Base-by-base conservation (phyloP, 2,797 vertebrate species). In the Hoplostethus mediterraneus region DNA sequence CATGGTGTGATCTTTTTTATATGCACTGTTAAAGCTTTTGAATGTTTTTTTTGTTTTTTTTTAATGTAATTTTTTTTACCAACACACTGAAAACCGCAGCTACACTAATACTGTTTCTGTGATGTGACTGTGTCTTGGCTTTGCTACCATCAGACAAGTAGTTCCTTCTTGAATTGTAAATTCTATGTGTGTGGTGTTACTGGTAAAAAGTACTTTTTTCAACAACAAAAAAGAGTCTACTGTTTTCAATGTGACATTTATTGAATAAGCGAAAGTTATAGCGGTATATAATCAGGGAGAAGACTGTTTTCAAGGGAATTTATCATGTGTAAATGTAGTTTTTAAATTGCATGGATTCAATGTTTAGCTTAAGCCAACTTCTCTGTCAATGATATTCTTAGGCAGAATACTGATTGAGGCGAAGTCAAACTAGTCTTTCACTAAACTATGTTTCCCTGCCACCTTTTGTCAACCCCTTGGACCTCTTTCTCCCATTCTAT, bases 321-420 rank as follows among this genome's bases (percentile, higher is more conserved):
- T 13, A 11, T n/a, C 21, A 10, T 67, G 25, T 38, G 17, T 16
- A 30, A 49, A 17, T 59, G 28, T 13, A 33, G n/a, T 61, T 58
- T 63, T 63, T 63, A 31, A 63, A 33, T 30, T 59, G 51, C n/a
- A 63, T 72, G 9, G 36, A 2, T 5, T 58, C 9, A 12, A 51
- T 49, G 40, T 11, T 14, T 5, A 68, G 21, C 17, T 74, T 58
- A 65, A 75, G n/a, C 21, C 44, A 67, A 4, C 10, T 58, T 47
- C 42, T 82, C 45, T n/a, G 36, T 86, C 63, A 30, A 47, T 74
- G 64, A 75, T 62, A 49, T 68, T 73, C 77, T 73, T 25, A 53
- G 48, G 63, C 71, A 53, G 87, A 87, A 90, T 90, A 81, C 86
- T 84, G 73, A 90, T 86, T 36, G 53, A 85, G 78, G 62, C 49